A percentile compares a stretch with the other conserved stretches of the same genome.
These are phyloP conservation scores for Myrmecophaga tridactyla DNA, from an alignment of 2,113 vertebrate species.

Conservation along the genomic window DNA sequence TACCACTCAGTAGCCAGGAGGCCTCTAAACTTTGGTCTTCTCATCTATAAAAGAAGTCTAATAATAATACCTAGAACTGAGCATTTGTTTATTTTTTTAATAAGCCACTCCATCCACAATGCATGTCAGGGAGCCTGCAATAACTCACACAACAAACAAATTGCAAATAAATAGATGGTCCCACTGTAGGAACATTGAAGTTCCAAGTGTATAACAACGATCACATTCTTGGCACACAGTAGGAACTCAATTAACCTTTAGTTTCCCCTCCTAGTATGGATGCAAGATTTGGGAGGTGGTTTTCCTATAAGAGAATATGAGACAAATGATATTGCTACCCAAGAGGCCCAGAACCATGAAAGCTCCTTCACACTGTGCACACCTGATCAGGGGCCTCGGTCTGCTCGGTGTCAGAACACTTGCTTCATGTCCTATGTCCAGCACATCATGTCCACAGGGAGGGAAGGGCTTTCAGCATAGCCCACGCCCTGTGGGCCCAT, in stretches of 20 bases:
- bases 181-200: not conserved
- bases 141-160: not conserved
- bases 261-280: not conserved
- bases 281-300: not conserved
- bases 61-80: not conserved
- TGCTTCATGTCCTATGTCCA: not conserved
- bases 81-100: too few relatives aligned
- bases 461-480: not conserved
- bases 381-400: rapidly evolving
- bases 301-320: not conserved
- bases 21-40: not conserved
- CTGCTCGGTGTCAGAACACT: not conserved
- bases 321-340: not conserved
- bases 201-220: not conserved
- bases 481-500: too few relatives aligned
- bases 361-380: not conserved
- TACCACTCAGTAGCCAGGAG: too few relatives aligned
- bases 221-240: too few relatives aligned
- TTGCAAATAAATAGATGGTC: not conserved
- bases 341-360: not conserved
- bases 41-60: not conserved
- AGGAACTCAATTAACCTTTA: not conserved
- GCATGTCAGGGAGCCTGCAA: not conserved
- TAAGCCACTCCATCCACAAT: not conserved
- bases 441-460: rapidly evolving